Conservation (phyloP, 2,888 invertebrate species). For the Hedychridium roseum region DNA sequence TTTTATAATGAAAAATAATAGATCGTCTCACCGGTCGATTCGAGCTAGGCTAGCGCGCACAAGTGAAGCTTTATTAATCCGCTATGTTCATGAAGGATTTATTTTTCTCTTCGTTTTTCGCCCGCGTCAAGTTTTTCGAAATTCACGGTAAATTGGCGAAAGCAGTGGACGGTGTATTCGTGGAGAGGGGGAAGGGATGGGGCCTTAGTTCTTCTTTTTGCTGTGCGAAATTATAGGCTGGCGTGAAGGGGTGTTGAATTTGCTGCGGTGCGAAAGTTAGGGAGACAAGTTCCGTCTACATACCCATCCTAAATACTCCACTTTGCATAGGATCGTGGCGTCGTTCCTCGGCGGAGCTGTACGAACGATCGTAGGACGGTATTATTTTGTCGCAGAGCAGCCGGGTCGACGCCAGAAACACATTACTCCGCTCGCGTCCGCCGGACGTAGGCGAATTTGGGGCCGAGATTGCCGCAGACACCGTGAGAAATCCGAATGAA, state of each 20-base stretch:
- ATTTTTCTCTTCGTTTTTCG: slow-evolving; percentile 6
- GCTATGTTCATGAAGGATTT: too few species aligned
- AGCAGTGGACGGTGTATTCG: background rate
- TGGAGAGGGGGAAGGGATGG: background rate
- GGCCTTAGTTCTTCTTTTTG: too few species aligned
- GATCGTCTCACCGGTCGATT: slow-evolving; percentile 4
- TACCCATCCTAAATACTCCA: too few species aligned
- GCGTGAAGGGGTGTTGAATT: too few species aligned
- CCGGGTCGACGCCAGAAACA: slow-evolving; percentile 14
- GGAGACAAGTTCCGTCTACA: too few species aligned
- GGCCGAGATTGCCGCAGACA: slow-evolving; percentile 5
- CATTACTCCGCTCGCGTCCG: slow-evolving; percentile 5
- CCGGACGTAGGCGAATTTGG: background rate
- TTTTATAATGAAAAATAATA: slow-evolving; percentile 4
- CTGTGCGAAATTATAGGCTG: too few species aligned
- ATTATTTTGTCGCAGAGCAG: slow-evolving; percentile 4
- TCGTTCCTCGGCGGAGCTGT: slow-evolving; percentile 6
- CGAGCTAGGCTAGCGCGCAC: too few species aligned
- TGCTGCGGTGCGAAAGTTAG: too few species aligned
- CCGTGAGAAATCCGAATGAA: slow-evolving; percentile 17
- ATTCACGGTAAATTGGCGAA: slow-evolving; percentile 4
- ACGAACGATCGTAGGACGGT: slow-evolving; percentile 7
- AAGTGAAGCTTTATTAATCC: too few species aligned
- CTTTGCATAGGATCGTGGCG: too few species aligned
- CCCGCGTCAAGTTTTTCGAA: slow-evolving; percentile 4